Base-by-base conservation (phyloP, 2,113 vertebrate genomes). In the Colossoma macropomum region DNA sequence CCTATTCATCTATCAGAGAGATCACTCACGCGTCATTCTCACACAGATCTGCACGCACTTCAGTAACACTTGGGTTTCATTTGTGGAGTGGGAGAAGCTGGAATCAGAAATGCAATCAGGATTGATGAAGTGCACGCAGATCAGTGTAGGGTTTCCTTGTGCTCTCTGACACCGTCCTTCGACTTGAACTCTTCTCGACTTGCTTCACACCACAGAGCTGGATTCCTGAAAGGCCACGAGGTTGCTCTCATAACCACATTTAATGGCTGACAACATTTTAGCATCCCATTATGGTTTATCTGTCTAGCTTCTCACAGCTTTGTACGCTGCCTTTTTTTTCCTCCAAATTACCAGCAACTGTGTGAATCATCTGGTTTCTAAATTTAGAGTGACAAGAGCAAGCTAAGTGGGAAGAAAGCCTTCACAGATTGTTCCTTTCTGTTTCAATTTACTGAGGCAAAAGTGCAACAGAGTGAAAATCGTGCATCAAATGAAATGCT, bases 171-270 rank as follows among this genome's bases (percentile, higher is more conserved):
- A 74, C 32, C 25, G 41, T 60, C 45, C 75, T 77, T 68, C 59
- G 59, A 79, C 63, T 60, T 79, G 66, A 83, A 86, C 77, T 84
- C 21, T n/a, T n/a, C n/a, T n/a, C n/a, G n/a, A n/a, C n/a, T n/a
- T 25, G 77, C 25, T 69, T 81, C 78, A 84, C 78, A 76, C 68
- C 73, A 82, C 66, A 66, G 62, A 66, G 41, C 66, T n/a, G 21
- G 75, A 79, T 79, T 86, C 75, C 80, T 76, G 13, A 34, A 70
- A 70, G 63, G 80, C 65, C 28, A 38, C 59, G 21, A 76, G 45
- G 13, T 76, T 80, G 66, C 19, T 48, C 41, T 25, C 66, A 73
- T 34, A 84, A 77, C 84, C 45, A 69, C 77, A 77, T 77, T 86
- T 77, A 71, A 80, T 50, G 15, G 28, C 70, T 75, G 41, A 83